Evolutionary conservation across 1,140 invertebrate species (phyloP), one percentile per base, ranked within the genome.

Genomic region (Palaemon carinicauda): DNA sequence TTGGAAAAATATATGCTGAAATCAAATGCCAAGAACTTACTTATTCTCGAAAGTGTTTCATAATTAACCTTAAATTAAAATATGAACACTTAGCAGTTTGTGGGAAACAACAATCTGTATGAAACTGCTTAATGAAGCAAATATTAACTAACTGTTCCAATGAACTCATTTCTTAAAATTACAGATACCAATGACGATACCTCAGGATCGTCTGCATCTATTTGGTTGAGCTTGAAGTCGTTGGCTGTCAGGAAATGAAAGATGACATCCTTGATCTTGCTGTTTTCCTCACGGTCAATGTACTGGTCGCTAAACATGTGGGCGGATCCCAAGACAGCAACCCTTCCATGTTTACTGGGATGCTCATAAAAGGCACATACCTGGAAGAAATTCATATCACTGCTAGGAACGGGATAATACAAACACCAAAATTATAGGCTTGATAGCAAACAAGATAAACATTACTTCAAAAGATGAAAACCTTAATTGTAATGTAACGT

Each of bases 271-370:
- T 97, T 93, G 27, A 99, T 94, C 90, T 95, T 95, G 90, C 95
- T 94, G 91, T 99, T 99, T 90, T 97, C 96, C 92, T 99, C 98
- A 91, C 97, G 97, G 82, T 98, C 97, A 87, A 99, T 93, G 91
- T 99, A 99, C 89, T 95, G 91, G 90, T 95, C 94, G 85, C 90
- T 90, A 80, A 95, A 94, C 91, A 95, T 94, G 87, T 94, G 92
- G 4, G 91, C 91, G 15, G 94, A 94, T 1, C 94, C 94, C 27
- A 94, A 51, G 0, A 94, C 94, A 78, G 91, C 92, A 14, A 94
- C 89, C 87, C 93, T 93, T 10, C 93, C 94, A 81, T 89, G 88
- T 86, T 87, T 89, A 10, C 17, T 52, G 0, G 88, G 88, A 31
- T 89, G 88, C 78, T 89, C 88, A 21, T 80, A 89, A 78, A 89